A percentile compares a stretch with the other conserved stretches of the same genome.
phyloP scores from a whole-genome alignment of 2,797 vertebrate genomes.

The Linurgus olivaceus region DNA sequence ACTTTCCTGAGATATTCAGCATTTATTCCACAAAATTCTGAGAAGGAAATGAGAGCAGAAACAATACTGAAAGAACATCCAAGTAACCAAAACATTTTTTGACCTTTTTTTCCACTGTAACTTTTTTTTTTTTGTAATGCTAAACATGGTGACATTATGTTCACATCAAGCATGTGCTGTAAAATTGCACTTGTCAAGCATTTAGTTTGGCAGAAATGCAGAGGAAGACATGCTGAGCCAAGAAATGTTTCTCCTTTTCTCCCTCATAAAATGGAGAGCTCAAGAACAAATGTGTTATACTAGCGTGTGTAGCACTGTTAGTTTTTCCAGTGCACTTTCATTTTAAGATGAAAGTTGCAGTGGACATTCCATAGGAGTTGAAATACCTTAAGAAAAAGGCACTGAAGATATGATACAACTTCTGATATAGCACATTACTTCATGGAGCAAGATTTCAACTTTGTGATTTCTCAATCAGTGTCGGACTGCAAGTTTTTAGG shows the following conservation, averaged over 20 bases:
- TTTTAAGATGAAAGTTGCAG: not conserved
- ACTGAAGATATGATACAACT: not conserved
- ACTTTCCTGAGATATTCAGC: not conserved
- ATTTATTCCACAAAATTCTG: not conserved
- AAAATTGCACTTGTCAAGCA: slow-evolving; percentile 65
- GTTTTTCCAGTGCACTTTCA: not conserved
- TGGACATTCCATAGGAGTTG: not conserved
- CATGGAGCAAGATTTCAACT: not conserved
- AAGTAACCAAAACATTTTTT: slow-evolving; percentile 58
- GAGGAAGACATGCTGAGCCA: slow-evolving; percentile 49
- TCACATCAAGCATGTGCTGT: slow-evolving; percentile 58
- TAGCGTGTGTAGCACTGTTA: not conserved
- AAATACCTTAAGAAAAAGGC: not conserved
- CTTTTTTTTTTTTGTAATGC: slow-evolving; percentile 10
- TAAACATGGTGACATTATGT: slow-evolving; percentile 67
- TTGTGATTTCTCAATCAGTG: not conserved
- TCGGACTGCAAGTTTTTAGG: not conserved
- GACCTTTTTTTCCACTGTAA: not conserved
- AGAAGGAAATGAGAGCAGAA: not conserved
- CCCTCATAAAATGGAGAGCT: slow-evolving; percentile 36
- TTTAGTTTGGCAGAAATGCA: slow-evolving; percentile 64
- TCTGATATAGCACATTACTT: not conserved
- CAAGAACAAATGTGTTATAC: slow-evolving; percentile 9
- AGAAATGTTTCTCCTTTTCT: slow-evolving; percentile 55
- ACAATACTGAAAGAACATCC: slow-evolving; percentile 20